Percentiles rank a stretch among this genome's conserved stretches.
Conservation (phyloP, 2,888 invertebrate genomes). For the Melanophora roralis region DNA sequence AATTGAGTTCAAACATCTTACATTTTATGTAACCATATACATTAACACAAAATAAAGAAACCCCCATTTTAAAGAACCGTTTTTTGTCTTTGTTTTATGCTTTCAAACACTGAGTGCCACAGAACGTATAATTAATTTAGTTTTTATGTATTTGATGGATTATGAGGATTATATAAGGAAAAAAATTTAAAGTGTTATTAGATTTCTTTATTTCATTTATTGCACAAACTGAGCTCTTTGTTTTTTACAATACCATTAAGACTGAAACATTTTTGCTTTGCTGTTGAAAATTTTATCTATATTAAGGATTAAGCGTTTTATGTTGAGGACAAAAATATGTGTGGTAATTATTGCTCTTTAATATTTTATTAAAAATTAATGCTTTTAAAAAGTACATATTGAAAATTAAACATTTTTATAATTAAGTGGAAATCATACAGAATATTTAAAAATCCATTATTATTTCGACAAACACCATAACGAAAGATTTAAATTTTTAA, state of each 20-base stretch:
- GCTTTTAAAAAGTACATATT: no score
- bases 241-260: neutral
- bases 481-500: no score
- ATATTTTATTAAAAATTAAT: no score
- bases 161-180: neutral
- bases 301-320: neutral
- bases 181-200: constrained; percentile 2
- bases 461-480: no score
- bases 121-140: constrained; percentile 8
- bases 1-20: no score
- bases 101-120: neutral
- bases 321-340: neutral
- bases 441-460: no score
- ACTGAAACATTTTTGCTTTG: neutral
- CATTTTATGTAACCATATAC: no score
- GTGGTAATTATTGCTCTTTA: no score
- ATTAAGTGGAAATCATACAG: no score
- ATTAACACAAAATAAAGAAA: neutral
- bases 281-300: neutral
- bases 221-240: neutral
- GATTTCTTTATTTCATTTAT: neutral
- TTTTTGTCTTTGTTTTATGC: neutral
- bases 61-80: neutral
- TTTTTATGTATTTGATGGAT: constrained; percentile 11
- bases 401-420: no score